A percentile compares a stretch with the other conserved stretches of the same genome.
Evolutionary conservation across 2,797 vertebrate species (phyloP).

Genomic region (Chromis chromis): DNA sequence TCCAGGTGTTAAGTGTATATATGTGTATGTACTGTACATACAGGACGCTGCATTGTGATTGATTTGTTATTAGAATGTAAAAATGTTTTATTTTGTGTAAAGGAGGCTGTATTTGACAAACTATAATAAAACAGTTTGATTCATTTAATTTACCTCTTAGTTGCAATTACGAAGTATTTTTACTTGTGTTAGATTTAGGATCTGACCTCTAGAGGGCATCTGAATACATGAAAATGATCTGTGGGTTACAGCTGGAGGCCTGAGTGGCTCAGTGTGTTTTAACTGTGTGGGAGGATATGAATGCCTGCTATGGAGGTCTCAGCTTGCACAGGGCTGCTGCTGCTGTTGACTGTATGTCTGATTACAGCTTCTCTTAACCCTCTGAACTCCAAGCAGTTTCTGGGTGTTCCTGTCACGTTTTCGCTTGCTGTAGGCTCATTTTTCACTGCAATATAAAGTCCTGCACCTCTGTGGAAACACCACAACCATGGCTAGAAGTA

Average conservation of each 20-base stretch:
- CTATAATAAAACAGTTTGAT: background rate
- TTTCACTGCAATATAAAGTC: too few relatives aligned
- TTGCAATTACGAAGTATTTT: background rate
- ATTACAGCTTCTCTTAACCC: background rate
- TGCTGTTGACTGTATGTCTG: background rate
- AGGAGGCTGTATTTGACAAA: background rate
- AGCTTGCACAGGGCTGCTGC: background rate
- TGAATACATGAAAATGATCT: constrained; percentile 14
- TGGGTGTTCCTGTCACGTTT: too few relatives aligned
- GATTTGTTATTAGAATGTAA: background rate
- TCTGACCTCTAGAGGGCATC: constrained; percentile 60
- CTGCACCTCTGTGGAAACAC: too few relatives aligned
- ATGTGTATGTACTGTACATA: constrained; percentile 28
- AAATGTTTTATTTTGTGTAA: constrained; percentile 21
- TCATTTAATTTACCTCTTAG: background rate
- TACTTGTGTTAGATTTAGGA: background rate
- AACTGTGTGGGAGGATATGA: constrained; percentile 12
- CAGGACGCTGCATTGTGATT: background rate
- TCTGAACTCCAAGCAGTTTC: too few relatives aligned
- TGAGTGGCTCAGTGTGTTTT: background rate
- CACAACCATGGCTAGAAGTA: too few relatives aligned
- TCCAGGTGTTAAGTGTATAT: constrained; percentile 8
- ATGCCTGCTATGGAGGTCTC: background rate
- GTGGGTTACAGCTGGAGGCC: background rate
- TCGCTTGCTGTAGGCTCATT: too few relatives aligned